These are phyloP conservation scores for Calephelis nemesis DNA, from an alignment of 1,140 invertebrate species.

Conservation along the genomic window DNA sequence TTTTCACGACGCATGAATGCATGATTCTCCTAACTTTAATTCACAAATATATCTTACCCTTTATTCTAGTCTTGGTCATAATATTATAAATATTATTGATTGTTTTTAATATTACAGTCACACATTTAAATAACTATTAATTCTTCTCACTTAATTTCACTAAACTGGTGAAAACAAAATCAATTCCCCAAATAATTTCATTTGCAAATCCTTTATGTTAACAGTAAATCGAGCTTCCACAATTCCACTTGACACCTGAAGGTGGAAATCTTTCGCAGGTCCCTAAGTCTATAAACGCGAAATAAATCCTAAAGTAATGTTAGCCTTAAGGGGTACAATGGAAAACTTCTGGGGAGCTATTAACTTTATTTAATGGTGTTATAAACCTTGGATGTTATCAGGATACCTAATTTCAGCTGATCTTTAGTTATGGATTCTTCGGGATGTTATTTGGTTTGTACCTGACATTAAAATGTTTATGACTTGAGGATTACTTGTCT, in stretches of 20 bases:
- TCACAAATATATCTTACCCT: too few relatives aligned
- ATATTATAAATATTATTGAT: too few relatives aligned
- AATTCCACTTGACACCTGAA: background rate
- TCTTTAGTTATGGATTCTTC: constrained; percentile 10
- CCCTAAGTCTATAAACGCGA: constrained; percentile 60
- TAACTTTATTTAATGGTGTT: constrained; percentile 73
- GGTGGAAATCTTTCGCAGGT: constrained; percentile 45
- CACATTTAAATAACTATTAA: too few relatives aligned
- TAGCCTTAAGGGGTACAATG: constrained; percentile 59
- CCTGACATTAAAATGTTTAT: constrained; percentile 1
- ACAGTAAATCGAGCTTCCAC: background rate
- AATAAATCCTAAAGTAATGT: constrained; percentile 67
- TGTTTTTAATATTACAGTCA: too few relatives aligned
- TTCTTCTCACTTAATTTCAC: too few relatives aligned
- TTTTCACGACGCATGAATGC: too few relatives aligned
- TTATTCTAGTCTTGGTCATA: too few relatives aligned
- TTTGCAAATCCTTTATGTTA: background rate
- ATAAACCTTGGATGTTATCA: constrained; percentile 74
- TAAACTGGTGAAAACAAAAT: too few relatives aligned
- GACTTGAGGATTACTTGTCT: background rate
- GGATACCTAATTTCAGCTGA: constrained; percentile 37
- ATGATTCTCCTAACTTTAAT: too few relatives aligned
- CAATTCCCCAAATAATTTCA: background rate
- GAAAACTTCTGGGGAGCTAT: constrained; percentile 68
- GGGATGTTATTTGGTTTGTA: constrained; percentile 11